A percentile compares a stretch with the other conserved stretches of the same genome.
These are phyloP conservation scores for Atethmia centrago DNA, from an alignment of 2,888 invertebrate species.

Conservation along the genomic window DNA sequence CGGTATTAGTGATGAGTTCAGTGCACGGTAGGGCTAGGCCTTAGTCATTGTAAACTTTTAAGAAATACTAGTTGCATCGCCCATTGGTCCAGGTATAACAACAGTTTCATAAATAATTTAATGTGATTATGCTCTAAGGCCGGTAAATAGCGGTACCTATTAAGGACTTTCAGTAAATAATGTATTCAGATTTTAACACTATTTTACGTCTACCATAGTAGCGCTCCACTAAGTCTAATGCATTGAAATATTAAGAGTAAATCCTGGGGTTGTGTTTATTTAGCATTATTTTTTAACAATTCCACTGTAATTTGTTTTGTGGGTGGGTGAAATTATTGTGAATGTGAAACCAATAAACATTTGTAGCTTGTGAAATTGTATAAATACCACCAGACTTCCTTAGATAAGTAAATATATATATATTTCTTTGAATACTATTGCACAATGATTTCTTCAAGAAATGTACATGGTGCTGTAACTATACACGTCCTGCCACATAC, in stretches of 20 bases:
- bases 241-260: background rate
- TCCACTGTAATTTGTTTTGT: background rate
- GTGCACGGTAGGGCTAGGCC: background rate
- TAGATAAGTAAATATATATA: background rate
- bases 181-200: background rate
- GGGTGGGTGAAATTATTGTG: too few species aligned
- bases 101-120: slow-evolving; percentile 1
- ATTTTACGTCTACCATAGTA: background rate
- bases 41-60: slow-evolving; percentile 11
- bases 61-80: slow-evolving; percentile 9
- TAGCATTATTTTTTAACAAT: background rate
- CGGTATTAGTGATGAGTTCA: background rate
- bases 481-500: background rate
- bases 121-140: background rate
- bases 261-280: background rate
- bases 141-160: background rate
- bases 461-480: background rate
- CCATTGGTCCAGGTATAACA: slow-evolving; percentile 15
- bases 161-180: background rate
- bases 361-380: background rate
- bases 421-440: background rate
- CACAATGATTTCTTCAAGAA: slow-evolving; percentile 7
- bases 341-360: background rate
- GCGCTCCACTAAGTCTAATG: background rate
- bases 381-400: background rate